A percentile compares a stretch with the other conserved stretches of the same genome.
These are phyloP conservation scores for Muntiacus reevesi DNA, from an alignment of 2,113 vertebrate species.

Conservation along the genomic window DNA sequence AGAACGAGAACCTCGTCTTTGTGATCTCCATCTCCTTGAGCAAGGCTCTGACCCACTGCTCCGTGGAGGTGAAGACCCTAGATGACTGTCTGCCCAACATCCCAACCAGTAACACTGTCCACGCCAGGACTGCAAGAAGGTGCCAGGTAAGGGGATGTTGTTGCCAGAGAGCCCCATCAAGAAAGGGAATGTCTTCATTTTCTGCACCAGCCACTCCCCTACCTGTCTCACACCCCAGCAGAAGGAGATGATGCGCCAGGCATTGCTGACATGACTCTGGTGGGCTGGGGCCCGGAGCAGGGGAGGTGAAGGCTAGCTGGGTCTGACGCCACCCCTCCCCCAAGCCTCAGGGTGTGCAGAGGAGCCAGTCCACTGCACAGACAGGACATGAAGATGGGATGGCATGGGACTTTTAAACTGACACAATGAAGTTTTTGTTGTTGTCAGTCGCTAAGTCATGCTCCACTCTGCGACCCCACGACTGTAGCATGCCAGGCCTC, in stretches of 20 bases:
- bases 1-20: background rate
- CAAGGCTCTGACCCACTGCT: background rate
- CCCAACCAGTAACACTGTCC: background rate
- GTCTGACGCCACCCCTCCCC: no score
- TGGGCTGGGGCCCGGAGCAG: background rate
- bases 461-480: background rate
- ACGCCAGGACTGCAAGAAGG: background rate
- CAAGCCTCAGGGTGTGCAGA: background rate
- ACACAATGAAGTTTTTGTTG: background rate
- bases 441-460: background rate
- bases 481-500: background rate
- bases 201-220: background rate
- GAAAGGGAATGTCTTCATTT: background rate
- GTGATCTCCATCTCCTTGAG: background rate
- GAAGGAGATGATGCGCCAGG: accelerated
- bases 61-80: background rate
- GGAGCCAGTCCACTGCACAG: background rate
- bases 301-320: background rate
- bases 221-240: background rate
- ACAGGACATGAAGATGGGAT: background rate
- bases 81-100: background rate
- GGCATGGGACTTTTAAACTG: background rate
- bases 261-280: background rate
- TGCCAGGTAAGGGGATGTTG: background rate
- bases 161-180: background rate